These are phyloP conservation scores for Drosophila auraria DNA, from an alignment of 1,140 invertebrate genomes.

Conservation along the genomic window DNA sequence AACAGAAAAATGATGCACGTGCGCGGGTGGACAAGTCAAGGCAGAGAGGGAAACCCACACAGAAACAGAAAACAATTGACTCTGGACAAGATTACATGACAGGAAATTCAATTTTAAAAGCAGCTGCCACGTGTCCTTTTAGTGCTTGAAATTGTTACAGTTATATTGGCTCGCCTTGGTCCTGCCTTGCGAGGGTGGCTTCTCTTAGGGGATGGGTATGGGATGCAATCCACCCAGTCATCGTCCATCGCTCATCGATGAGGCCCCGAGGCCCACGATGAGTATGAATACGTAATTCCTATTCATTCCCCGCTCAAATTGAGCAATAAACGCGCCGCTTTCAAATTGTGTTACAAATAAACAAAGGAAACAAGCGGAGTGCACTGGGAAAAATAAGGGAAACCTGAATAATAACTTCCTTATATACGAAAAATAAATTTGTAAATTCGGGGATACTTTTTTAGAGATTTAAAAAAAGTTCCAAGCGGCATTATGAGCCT, in stretches of 20 bases:
- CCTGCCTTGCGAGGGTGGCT: slow-evolving; percentile 47
- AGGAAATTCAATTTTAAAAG: slow-evolving; percentile 85
- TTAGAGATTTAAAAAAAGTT: no score
- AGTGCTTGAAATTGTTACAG: slow-evolving; percentile 84
- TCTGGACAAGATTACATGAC: slow-evolving; percentile 83
- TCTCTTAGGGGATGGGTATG: background rate
- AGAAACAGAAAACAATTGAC: slow-evolving; percentile 78
- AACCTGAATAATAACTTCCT: no score
- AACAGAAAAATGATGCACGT: slow-evolving; percentile 42
- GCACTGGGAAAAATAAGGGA: background rate
- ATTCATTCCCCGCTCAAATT: slow-evolving; percentile 63
- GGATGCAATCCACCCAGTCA: slow-evolving; percentile 33
- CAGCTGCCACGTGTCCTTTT: slow-evolving; percentile 85
- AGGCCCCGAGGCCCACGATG: slow-evolving; percentile 4
- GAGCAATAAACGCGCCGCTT: slow-evolving; percentile 71
- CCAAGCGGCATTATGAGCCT: no score
- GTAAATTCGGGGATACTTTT: no score
- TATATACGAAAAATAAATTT: background rate
- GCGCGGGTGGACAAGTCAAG: slow-evolving; percentile 14
- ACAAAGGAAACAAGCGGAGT: slow-evolving; percentile 44
- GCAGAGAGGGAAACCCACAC: slow-evolving; percentile 5
- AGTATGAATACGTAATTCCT: slow-evolving; percentile 73
- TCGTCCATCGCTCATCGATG: slow-evolving; percentile 48
- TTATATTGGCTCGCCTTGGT: slow-evolving; percentile 35
- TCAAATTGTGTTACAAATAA: slow-evolving; percentile 75